Evolutionary conservation across 2,113 vertebrate genomes (phyloP).

Genomic region (Hippocampus comes): DNA sequence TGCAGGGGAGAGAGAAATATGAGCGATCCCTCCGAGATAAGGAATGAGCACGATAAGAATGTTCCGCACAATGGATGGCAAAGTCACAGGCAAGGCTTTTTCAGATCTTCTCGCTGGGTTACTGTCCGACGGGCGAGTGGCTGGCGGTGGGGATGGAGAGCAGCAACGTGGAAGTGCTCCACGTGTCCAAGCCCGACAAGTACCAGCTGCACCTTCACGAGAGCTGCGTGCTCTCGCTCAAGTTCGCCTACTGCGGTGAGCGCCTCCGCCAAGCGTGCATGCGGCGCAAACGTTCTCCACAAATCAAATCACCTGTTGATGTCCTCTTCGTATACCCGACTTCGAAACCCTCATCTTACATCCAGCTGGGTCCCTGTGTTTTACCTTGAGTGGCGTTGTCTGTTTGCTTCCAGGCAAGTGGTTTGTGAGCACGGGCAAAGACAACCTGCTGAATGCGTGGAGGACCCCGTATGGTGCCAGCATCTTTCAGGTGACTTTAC

Average conservation of each 20-base stretch:
- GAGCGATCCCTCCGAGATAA: neutral
- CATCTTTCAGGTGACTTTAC: slow-evolving; percentile 80
- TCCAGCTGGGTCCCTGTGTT: neutral
- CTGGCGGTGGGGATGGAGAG: slow-evolving; percentile 80
- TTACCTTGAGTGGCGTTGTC: slow-evolving; percentile 2
- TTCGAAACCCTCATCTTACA: too few relatives aligned
- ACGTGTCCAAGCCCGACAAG: slow-evolving; percentile 68
- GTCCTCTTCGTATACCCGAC: too few relatives aligned
- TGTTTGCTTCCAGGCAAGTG: slow-evolving; percentile 77
- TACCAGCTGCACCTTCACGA: slow-evolving; percentile 75
- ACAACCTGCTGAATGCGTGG: slow-evolving; percentile 80
- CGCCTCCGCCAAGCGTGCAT: too few relatives aligned
- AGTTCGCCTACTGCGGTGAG: slow-evolving; percentile 78
- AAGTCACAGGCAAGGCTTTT: neutral
- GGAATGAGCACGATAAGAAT: neutral
- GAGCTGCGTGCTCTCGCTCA: slow-evolving; percentile 73
- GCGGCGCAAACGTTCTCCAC: too few relatives aligned
- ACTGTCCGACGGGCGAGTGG: slow-evolving; percentile 77
- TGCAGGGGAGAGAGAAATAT: neutral
- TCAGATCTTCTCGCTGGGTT: slow-evolving; percentile 75
- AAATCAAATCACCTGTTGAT: too few relatives aligned
- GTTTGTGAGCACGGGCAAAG: slow-evolving; percentile 86
- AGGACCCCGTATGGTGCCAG: slow-evolving; percentile 75
- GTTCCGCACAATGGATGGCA: neutral
- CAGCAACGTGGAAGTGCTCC: slow-evolving; percentile 80